Conservation (phyloP, 2,888 invertebrate genomes). For the Cheilosia pagana region DNA sequence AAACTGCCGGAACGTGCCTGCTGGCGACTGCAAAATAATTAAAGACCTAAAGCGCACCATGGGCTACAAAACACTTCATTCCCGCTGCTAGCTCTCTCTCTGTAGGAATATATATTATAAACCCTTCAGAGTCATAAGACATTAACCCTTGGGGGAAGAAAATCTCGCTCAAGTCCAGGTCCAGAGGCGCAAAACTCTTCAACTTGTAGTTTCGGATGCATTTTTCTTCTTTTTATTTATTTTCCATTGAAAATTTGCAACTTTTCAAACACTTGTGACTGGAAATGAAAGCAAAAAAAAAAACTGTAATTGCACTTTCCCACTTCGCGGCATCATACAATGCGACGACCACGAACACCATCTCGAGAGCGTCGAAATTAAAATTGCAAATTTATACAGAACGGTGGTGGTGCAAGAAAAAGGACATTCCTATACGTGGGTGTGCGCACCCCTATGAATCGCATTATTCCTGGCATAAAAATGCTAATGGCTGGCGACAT, state of each 20-base stretch:
- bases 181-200: conserved; percentile 39
- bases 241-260: conserved; percentile 45
- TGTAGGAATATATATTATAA: neutral
- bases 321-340: conserved; percentile 36
- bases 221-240: conserved; percentile 10
- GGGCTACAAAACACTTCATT: conserved; percentile 61
- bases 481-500: conserved; percentile 63
- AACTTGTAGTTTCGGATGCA: conserved; percentile 8
- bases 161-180: conserved; percentile 42
- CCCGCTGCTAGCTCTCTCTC: conserved; percentile 1
- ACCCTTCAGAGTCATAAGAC: conserved; percentile 57
- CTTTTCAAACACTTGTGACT: conserved; percentile 49
- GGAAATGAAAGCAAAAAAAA: conserved; percentile 19
- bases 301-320: conserved; percentile 58
- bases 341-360: neutral
- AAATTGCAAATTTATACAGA: conserved; percentile 62
- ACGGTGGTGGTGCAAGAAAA: conserved; percentile 33
- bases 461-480: conserved; percentile 63
- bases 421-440: conserved; percentile 53
- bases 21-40: conserved; percentile 71
- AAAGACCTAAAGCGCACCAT: conserved; percentile 70
- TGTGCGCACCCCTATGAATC: conserved; percentile 42
- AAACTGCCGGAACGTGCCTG: conserved; percentile 68
- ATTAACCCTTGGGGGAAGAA: conserved; percentile 47
- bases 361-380: conserved; percentile 52